Evolutionary conservation across 2,797 vertebrate species (phyloP).

Genomic region (Bradypodion ventrale): DNA sequence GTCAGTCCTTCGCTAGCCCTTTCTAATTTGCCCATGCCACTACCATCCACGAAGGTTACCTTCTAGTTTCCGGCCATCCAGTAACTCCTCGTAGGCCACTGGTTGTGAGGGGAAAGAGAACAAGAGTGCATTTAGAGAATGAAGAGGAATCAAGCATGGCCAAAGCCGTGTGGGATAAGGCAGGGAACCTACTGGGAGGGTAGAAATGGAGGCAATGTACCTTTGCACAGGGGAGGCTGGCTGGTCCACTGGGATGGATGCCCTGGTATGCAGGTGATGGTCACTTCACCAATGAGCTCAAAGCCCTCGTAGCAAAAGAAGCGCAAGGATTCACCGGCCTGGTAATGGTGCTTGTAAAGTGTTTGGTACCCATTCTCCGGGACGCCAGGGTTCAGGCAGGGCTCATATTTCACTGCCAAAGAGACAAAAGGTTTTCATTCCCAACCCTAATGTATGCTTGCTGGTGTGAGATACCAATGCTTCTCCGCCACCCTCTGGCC

Average conservation of each 20-base stretch:
- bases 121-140: slow-evolving; percentile 41
- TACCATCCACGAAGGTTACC: slow-evolving; percentile 71
- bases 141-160: not conserved
- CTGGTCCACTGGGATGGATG: slow-evolving; percentile 94
- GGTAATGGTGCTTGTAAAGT: slow-evolving; percentile 92
- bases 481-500: no score
- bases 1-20: no score
- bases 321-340: slow-evolving; percentile 89
- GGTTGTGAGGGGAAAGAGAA: slow-evolving; percentile 67
- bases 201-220: slow-evolving; percentile 60
- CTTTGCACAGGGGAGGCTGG: slow-evolving; percentile 92
- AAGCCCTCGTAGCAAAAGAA: slow-evolving; percentile 96
- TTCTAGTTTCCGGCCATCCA: slow-evolving; percentile 91
- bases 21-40: not conserved
- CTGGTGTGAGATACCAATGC: not conserved
- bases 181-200: no score
- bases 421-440: not conserved
- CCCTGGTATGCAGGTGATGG: slow-evolving; percentile 89
- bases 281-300: slow-evolving; percentile 91
- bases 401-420: slow-evolving; percentile 86
- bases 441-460: not conserved
- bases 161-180: slow-evolving; percentile 7
- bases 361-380: slow-evolving; percentile 94
- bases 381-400: slow-evolving; percentile 90
- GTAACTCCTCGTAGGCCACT: slow-evolving; percentile 91